Percentiles rank a stretch among this genome's conserved stretches.
Evolutionary conservation across 2,113 vertebrate genomes (phyloP).

Genomic region (Ginglymostoma cirratum): DNA sequence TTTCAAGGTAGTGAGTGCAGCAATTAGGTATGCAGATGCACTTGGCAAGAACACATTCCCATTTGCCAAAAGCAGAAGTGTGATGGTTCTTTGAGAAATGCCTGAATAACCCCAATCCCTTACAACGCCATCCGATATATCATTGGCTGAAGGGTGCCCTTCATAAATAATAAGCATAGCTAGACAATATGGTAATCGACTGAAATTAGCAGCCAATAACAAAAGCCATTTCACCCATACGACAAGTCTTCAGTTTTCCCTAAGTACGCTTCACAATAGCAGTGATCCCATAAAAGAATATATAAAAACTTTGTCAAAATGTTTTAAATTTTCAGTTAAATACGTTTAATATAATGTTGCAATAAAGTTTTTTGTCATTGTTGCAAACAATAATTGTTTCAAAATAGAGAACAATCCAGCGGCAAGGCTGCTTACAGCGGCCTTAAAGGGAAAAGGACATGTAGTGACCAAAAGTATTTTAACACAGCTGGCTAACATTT

Average conservation of each 20-base stretch:
- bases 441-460: not conserved
- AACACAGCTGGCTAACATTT: not conserved
- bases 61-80: not conserved
- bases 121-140: not conserved
- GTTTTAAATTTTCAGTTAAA: constrained; percentile 34
- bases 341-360: constrained; percentile 33
- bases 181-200: not conserved
- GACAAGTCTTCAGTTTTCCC: not conserved
- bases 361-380: constrained; percentile 22
- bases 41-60: not conserved
- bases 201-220: not conserved
- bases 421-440: not conserved
- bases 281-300: not conserved
- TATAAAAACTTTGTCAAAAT: not conserved
- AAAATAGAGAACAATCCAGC: constrained; percentile 34
- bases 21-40: not conserved
- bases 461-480: not conserved
- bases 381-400: constrained; percentile 27
- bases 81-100: not conserved
- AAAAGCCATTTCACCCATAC: not conserved
- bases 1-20: not conserved
- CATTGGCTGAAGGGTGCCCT: not conserved
- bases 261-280: not conserved
- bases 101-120: not conserved
- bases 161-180: not conserved